Evolutionary conservation across 2,888 invertebrate species (phyloP).

Genomic region (Callyntrura guangdongensis): DNA sequence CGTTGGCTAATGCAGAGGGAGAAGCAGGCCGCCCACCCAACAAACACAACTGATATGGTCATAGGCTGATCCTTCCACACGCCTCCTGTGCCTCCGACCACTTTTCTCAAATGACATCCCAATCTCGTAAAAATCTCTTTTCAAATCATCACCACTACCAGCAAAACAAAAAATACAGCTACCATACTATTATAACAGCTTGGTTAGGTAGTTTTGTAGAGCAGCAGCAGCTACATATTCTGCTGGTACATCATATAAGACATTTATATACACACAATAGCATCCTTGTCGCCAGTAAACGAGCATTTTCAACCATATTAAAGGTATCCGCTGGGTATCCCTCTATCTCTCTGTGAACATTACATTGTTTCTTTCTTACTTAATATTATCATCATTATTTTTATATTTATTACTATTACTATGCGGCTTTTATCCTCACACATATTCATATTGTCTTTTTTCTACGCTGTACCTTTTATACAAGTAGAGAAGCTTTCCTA

Average conservation of each 20-base stretch:
- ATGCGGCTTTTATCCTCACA: conserved; percentile 60
- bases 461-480: conserved; percentile 28
- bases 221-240: too few relatives aligned
- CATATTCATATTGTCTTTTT: conserved; percentile 24
- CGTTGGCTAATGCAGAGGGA: conserved; percentile 83
- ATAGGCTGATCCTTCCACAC: conserved; percentile 83
- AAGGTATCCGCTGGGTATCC: not conserved
- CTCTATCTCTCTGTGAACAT: conserved; percentile 24
- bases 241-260: not conserved
- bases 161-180: conserved; percentile 10
- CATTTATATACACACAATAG: not conserved
- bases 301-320: too few relatives aligned
- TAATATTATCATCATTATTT: conserved; percentile 60
- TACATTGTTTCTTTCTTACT: conserved; percentile 48
- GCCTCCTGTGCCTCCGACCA: conserved; percentile 83
- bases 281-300: not conserved
- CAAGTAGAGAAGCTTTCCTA: not conserved
- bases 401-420: conserved; percentile 64
- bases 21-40: conserved; percentile 83
- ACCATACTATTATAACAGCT: not conserved
- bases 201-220: too few relatives aligned
- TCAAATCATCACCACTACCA: conserved; percentile 72
- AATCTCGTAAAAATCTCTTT: conserved; percentile 80
- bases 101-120: conserved; percentile 83
- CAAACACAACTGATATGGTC: conserved; percentile 80